A percentile compares a stretch with the other conserved stretches of the same genome.
Evolutionary conservation across 2,113 vertebrate genomes (phyloP).

Genomic region (Acrocephalus arundinaceus): DNA sequence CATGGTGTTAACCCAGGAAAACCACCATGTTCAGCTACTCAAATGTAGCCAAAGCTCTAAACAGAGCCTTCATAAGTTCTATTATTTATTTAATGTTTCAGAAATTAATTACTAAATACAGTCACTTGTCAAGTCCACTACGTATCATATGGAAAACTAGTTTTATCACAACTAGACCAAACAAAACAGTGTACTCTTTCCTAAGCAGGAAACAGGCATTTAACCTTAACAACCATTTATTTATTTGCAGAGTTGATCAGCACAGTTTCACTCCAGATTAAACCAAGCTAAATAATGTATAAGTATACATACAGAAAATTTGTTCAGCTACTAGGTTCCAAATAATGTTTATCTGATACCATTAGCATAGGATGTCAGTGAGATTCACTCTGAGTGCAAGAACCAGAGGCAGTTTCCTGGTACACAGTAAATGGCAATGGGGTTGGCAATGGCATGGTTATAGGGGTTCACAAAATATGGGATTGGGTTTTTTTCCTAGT

Average conservation of each 20-base stretch:
- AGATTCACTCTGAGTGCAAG: background rate
- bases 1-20: background rate
- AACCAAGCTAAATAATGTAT: background rate
- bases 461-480: background rate
- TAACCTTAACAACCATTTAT: background rate
- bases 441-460: background rate
- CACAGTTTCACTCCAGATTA: background rate
- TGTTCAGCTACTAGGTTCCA: background rate
- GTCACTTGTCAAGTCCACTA: background rate
- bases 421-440: background rate
- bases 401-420: background rate
- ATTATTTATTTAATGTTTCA: background rate
- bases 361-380: background rate
- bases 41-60: background rate
- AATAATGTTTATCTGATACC: background rate
- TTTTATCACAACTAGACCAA: background rate
- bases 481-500: background rate
- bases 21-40: background rate
- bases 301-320: background rate
- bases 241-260: background rate
- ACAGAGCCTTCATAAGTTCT: background rate
- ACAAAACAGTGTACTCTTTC: background rate
- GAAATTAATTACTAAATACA: background rate
- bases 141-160: background rate
- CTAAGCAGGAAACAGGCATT: background rate